Base-by-base conservation (phyloP, 2,113 vertebrate species). In the Scolopax mira region DNA sequence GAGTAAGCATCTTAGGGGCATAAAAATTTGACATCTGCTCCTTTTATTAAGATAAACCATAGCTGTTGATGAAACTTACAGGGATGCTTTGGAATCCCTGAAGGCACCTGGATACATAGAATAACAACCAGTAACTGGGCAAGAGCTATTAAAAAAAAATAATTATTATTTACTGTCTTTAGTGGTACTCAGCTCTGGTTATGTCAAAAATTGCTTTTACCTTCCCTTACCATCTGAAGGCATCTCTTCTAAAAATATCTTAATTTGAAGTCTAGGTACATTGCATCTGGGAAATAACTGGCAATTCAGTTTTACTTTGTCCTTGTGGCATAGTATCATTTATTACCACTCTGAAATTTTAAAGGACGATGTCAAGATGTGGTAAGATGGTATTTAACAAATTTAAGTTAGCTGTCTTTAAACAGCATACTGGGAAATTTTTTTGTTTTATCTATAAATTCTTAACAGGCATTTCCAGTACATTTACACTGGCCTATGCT, bases 1-100 rank as follows among this genome's bases (percentile, higher is more conserved):
- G 57, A 88, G 48, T 67, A 74, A 74, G 37, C 67, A 93, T 91
- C 91, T 80, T 55, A 67, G 22, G 79, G 85, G 79, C 69, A 95
- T 67, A 39, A 95, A 96, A 83, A 93, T 42, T 71, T 91, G 69
- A 96, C 93, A 96, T 94, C 90, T 94, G 83, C n/a, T 90, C 41
- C 55, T 90, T n/a, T 61, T 94, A 85, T 61, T 74, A 90, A n/a
- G 23, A 67, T 13, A 96, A 65, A 11, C 22, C 41, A 69, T 19
- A 66, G 10, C 37, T 88, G 64, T 52, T 83, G 84, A 88, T 85
- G 64, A 78, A 95, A 79, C 27, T 78, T 74, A 80, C 28, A 78
- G 18, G 8, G 37, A 73, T 83, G 49, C 39, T 62, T 27, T 70
- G 33, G 33, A 93, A 91, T 60, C 27, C 42, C 35, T 41, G 14